Conservation (phyloP, 1,140 invertebrate species). For the Microplitis mediator region DNA sequence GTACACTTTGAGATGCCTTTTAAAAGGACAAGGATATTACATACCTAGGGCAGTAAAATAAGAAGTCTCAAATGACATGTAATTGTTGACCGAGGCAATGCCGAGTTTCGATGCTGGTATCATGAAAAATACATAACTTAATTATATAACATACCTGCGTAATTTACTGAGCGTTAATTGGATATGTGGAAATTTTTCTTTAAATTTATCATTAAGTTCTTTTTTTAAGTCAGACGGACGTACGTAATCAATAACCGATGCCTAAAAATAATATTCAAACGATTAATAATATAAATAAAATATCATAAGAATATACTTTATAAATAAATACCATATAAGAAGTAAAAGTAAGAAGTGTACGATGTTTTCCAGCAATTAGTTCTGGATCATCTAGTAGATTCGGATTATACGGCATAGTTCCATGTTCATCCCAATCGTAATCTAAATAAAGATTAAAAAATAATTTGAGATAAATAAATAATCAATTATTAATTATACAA, state of each 20-base stretch:
- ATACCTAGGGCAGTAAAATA: no score
- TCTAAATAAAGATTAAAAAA: constrained; percentile 42
- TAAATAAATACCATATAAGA: constrained; percentile 79
- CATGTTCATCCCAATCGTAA: constrained; percentile 61
- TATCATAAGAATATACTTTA: constrained; percentile 15
- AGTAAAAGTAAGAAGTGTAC: constrained; percentile 91
- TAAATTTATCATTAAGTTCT: constrained; percentile 97
- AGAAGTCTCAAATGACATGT: no score
- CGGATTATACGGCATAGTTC: constrained; percentile 75
- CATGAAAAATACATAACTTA: neutral
- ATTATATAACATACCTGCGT: constrained; percentile 73
- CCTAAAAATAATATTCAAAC: constrained; percentile 58
- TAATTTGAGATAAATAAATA: neutral
- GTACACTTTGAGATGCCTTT: no score
- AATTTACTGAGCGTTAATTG: constrained; percentile 96
- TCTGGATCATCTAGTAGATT: constrained; percentile 94
- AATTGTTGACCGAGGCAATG: no score
- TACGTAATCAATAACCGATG: constrained; percentile 96
- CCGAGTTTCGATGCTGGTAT: no score
- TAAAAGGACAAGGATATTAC: no score
- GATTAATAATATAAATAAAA: constrained; percentile 17
- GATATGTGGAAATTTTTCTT: constrained; percentile 92
- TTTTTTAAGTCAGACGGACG: constrained; percentile 96
- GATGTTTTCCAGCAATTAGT: constrained; percentile 91
- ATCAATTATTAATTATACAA: constrained; percentile 3